Base-by-base conservation (phyloP, 2,888 invertebrate genomes). In the Liodrosophila aerea region DNA sequence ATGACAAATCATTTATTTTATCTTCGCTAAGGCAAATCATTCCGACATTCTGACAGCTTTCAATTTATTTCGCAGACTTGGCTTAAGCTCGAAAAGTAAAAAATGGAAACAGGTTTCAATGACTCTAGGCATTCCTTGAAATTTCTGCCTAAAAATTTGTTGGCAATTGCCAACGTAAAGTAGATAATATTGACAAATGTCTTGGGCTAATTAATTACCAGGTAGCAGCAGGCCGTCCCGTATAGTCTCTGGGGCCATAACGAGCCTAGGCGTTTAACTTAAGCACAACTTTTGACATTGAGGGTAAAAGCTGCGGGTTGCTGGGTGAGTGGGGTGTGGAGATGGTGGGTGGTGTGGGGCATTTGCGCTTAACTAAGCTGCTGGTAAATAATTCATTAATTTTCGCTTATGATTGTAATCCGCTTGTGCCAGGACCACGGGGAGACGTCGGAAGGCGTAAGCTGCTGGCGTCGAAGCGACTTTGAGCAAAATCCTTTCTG, bases 361-460 rank as follows among this genome's bases (percentile, higher is more conserved):
- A 49, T 43, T 70, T 60, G 61, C 64, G 74, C 67, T 67, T 77
- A 77, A 71, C 68, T 82, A 85, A 85, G 87, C 84, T 83, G 64
- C 76, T 80, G 76, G 81, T 87, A 86, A 87, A 87, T 85, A 85
- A 84, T 86, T 87, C 68, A 86, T 86, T 86, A 86, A 84, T 82
- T 84, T 87, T 81, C 78, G 84, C 78, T 87, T 85, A 81, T 80
- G 86, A 83, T 76, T 87, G 77, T 86, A 86, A 87, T 83, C 76
- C 73, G 81, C 76, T 82, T 77, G 73, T 67, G 69, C 57, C 50
- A 36, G 69, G 60, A 65, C 56, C 49, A 70, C 49, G 58, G 16
- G 2, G 22, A 22, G 22, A 22, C 22, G 22, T 22, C 11, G 33
- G 39, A 44, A 15, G 51, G 27, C 53, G 58, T 46, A 56, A 56